Evolutionary conservation across 2,888 invertebrate genomes (phyloP).

Genomic region (Scrobipalpa atriplicella): DNA sequence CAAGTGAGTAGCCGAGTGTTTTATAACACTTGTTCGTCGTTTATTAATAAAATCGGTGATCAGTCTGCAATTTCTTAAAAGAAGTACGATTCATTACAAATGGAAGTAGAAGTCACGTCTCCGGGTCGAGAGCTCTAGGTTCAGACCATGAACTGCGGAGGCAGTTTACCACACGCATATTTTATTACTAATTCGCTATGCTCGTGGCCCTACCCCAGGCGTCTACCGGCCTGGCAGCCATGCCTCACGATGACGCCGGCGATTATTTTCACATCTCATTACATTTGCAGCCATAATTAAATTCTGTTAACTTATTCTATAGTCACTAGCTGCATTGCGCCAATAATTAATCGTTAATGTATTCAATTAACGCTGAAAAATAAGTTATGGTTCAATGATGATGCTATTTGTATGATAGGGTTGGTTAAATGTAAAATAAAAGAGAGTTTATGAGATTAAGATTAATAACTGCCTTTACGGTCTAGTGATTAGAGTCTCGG

Average conservation of each 20-base stretch:
- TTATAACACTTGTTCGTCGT: no score
- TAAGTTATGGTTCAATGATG: neutral
- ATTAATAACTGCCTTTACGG: no score
- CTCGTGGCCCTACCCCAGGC: constrained; percentile 21
- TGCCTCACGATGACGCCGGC: constrained; percentile 41
- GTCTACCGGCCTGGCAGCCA: constrained; percentile 38
- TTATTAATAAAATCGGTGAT: no score
- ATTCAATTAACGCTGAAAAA: constrained; percentile 6
- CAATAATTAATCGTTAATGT: neutral
- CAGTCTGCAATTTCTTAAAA: no score
- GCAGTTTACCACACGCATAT: no score
- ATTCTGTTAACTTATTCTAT: neutral
- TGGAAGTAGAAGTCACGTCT: no score
- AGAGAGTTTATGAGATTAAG: neutral
- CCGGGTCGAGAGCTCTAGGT: no score
- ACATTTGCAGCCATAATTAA: constrained; percentile 29
- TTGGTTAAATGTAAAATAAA: neutral
- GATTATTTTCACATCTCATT: constrained; percentile 46
- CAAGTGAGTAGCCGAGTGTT: no score
- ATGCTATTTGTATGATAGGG: neutral
- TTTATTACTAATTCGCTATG: neutral
- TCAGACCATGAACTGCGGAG: no score
- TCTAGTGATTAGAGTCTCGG: no score
- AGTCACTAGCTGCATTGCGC: neutral
- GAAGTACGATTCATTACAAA: no score